Conservation (phyloP, 2,797 vertebrate genomes). For the Macroramphosus scolopax region DNA sequence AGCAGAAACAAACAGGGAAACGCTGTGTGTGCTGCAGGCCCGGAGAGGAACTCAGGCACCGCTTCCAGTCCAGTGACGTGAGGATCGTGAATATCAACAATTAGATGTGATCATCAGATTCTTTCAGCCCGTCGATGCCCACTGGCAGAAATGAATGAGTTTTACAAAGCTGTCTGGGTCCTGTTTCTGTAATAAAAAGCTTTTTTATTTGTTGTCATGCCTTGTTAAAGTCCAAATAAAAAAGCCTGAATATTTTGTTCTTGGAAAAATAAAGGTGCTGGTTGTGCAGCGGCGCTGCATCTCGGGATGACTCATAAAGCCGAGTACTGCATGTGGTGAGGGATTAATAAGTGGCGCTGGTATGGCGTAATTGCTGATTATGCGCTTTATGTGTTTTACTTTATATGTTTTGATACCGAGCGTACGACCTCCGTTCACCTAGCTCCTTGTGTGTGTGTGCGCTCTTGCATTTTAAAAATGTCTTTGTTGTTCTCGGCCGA, state of each 20-base stretch:
- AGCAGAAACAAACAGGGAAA: too few relatives aligned
- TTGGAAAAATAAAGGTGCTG: slow-evolving; percentile 56
- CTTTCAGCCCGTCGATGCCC: slow-evolving; percentile 37
- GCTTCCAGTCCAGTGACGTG: slow-evolving; percentile 33
- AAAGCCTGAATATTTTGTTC: slow-evolving; percentile 60
- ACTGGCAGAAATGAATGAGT: slow-evolving; percentile 54
- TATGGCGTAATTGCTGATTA: slow-evolving; percentile 42
- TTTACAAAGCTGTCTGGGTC: slow-evolving; percentile 53
- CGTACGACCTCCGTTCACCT: too few relatives aligned
- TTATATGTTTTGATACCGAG: too few relatives aligned
- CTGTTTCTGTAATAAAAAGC: slow-evolving; percentile 64
- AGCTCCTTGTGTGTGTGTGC: slow-evolving; percentile 5
- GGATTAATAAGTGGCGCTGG: slow-evolving; percentile 45
- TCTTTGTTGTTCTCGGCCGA: slow-evolving; percentile 2
- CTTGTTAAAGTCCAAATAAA: slow-evolving; percentile 72
- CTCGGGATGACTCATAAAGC: slow-evolving; percentile 53
- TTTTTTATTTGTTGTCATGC: slow-evolving; percentile 64
- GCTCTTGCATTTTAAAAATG: slow-evolving; percentile 7
- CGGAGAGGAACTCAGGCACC: slow-evolving; percentile 27
- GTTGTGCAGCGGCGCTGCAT: slow-evolving; percentile 22
- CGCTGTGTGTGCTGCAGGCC: slow-evolving; percentile 16
- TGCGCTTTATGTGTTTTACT: slow-evolving; percentile 38
- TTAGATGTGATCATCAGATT: slow-evolving; percentile 55
- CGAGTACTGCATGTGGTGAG: slow-evolving; percentile 46
- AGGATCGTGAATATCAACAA: slow-evolving; percentile 51